phyloP scores from a whole-genome alignment of 2,797 vertebrate genomes.

The Salarias fasciatus region DNA sequence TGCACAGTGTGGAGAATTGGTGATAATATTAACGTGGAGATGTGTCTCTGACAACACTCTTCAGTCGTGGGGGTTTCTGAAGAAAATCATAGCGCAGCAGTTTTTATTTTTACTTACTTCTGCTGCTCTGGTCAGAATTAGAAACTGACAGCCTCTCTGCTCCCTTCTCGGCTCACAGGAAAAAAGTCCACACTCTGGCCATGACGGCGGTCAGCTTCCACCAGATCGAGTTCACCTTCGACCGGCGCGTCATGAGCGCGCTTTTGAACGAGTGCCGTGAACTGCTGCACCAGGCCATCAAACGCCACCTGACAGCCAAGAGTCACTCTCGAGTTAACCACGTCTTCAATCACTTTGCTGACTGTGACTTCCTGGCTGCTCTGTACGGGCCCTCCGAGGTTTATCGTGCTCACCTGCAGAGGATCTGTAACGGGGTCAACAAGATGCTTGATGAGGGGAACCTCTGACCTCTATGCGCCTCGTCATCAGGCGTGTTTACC shows the following conservation, averaged over 20 bases:
- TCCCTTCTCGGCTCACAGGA: slow-evolving; percentile 68
- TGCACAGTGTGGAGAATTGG: slow-evolving; percentile 41
- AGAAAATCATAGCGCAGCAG: slow-evolving; percentile 59
- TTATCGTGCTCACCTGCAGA: slow-evolving; percentile 86
- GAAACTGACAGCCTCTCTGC: slow-evolving; percentile 46
- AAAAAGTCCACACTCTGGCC: slow-evolving; percentile 91
- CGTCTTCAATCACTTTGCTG: slow-evolving; percentile 93
- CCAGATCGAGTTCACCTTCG: slow-evolving; percentile 98
- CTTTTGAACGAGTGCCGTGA: slow-evolving; percentile 91
- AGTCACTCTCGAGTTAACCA: slow-evolving; percentile 93
- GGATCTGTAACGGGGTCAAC: slow-evolving; percentile 92
- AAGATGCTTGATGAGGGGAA: slow-evolving; percentile 93
- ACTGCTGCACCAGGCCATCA: slow-evolving; percentile 92
- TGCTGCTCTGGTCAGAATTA: slow-evolving; percentile 52
- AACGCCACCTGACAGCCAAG: slow-evolving; percentile 91
- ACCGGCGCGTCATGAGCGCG: slow-evolving; percentile 91
- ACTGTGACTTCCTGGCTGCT: slow-evolving; percentile 91
- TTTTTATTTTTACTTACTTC: slow-evolving; percentile 68
- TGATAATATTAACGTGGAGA: slow-evolving; percentile 51
- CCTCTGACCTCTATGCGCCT: slow-evolving; percentile 81
- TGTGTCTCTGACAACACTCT: slow-evolving; percentile 48
- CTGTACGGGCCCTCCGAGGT: slow-evolving; percentile 90
- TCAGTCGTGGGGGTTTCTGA: slow-evolving; percentile 29
- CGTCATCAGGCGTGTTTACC: slow-evolving; percentile 21
- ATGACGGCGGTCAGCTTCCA: slow-evolving; percentile 96